Evolutionary conservation across 2,888 invertebrate genomes (phyloP).

Genomic region (Agrilus cyanescens): DNA sequence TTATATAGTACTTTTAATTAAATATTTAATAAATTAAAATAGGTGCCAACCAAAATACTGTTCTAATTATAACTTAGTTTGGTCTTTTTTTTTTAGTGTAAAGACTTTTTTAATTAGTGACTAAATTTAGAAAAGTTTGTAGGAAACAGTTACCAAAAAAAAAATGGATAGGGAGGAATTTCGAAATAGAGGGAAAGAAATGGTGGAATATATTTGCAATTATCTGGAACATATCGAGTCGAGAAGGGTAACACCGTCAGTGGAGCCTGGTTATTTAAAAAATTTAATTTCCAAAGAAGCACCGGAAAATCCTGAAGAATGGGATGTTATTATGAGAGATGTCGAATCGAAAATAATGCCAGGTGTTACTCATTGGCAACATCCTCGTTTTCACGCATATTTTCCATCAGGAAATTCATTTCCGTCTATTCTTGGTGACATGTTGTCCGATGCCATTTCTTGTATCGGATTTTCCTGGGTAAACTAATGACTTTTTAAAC

Average conservation of each 20-base stretch:
- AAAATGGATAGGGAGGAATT: conserved; percentile 82
- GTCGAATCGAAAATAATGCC: conserved; percentile 88
- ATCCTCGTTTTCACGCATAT: conserved; percentile 96
- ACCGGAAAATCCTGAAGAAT: conserved; percentile 69
- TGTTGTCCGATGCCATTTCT: conserved; percentile 91
- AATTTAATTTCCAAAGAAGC: conserved; percentile 68
- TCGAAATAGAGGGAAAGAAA: conserved; percentile 73
- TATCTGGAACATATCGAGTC: conserved; percentile 73
- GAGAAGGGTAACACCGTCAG: conserved; percentile 74
- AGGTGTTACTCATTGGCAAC: conserved; percentile 96
- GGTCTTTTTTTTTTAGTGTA: too few species aligned
- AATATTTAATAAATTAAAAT: too few species aligned
- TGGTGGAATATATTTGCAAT: conserved; percentile 90
- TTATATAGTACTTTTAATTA: too few species aligned
- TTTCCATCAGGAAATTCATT: conserved; percentile 98
- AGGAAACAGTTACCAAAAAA: too few species aligned
- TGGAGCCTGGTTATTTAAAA: conserved; percentile 83
- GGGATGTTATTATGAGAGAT: conserved; percentile 81
- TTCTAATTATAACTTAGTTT: too few species aligned
- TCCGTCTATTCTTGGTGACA: conserved; percentile 93
- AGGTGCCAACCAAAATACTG: too few species aligned
- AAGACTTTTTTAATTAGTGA: too few species aligned
- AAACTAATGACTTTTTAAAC: conserved; percentile 11
- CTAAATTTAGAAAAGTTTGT: too few species aligned
- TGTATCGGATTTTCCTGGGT: conserved; percentile 99